Conservation (phyloP, 2,113 vertebrate genomes). For the Pteropus alecto region DNA sequence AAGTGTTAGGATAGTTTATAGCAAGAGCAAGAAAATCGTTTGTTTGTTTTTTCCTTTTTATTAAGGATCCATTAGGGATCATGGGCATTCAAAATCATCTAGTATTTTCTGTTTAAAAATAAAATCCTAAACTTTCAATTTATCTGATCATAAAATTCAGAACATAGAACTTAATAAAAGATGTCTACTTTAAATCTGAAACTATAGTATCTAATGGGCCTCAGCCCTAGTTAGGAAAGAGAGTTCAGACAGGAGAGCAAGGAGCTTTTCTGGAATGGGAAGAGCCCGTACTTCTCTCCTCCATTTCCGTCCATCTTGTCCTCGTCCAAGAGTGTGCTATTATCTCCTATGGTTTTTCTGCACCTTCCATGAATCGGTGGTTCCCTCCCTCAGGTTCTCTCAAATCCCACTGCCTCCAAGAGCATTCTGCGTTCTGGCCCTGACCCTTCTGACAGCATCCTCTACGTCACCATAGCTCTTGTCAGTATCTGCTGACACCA, state of each 20-base stretch:
- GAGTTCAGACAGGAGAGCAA: background rate
- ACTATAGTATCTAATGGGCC: background rate
- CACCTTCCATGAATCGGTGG: background rate
- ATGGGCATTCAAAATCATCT: background rate
- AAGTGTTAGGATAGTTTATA: background rate
- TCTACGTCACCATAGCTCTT: background rate
- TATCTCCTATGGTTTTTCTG: background rate
- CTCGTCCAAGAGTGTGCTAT: background rate
- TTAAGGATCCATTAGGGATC: background rate
- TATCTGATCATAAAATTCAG: background rate
- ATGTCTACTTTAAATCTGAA: background rate
- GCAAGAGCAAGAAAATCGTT: background rate
- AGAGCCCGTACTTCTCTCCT: too few relatives aligned
- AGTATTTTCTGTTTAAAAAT: background rate
- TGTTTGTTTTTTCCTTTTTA: background rate
- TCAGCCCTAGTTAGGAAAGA: background rate
- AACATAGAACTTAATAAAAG: background rate
- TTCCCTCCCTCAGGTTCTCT: background rate
- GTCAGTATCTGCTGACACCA: background rate
- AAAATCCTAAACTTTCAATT: background rate
- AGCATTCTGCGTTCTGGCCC: background rate
- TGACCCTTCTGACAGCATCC: background rate
- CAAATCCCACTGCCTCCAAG: background rate
- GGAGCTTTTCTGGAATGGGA: background rate
- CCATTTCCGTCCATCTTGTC: rapidly evolving